These are phyloP conservation scores for Oostethus manadensis DNA, from an alignment of 2,113 vertebrate species.

Conservation along the genomic window DNA sequence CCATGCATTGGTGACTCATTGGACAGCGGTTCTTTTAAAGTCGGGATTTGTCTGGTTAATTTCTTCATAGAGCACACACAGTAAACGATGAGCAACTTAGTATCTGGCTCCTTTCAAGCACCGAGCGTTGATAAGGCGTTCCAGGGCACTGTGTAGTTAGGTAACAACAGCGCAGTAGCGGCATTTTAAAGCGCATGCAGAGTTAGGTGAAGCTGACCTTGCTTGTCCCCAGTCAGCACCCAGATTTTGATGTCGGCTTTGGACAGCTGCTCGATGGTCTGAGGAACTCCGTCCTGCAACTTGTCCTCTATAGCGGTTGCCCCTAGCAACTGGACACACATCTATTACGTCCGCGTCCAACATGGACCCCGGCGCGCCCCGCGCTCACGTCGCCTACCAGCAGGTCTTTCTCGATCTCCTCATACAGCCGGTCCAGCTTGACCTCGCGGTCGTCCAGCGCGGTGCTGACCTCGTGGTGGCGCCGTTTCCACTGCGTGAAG, in stretches of 20 bases:
- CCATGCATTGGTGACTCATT: too few species aligned
- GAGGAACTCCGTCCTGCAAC: conserved; percentile 87
- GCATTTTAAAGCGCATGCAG: too few species aligned
- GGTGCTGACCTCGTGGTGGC: conserved; percentile 80
- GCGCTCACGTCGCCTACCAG: conserved; percentile 65
- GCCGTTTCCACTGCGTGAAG: conserved; percentile 77
- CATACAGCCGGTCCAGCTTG: conserved; percentile 77
- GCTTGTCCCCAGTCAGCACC: conserved; percentile 96
- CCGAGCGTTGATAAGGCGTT: too few species aligned
- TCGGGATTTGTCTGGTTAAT: too few species aligned
- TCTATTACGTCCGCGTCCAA: not conserved
- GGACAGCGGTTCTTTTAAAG: too few species aligned
- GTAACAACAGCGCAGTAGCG: too few species aligned
- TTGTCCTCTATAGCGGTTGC: conserved; percentile 95
- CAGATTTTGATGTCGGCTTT: conserved; percentile 91
- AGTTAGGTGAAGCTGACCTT: conserved; percentile 65
- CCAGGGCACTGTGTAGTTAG: too few species aligned
- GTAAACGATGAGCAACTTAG: too few species aligned
- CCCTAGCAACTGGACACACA: conserved; percentile 76
- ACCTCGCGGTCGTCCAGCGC: conserved; percentile 76
- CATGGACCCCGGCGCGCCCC: not conserved
- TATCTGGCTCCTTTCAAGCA: too few species aligned
- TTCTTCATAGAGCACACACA: too few species aligned
- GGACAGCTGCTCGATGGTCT: conserved; percentile 83
- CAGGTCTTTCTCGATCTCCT: conserved; percentile 89